These are phyloP conservation scores for Athene cunicularia DNA, from an alignment of 2,113 vertebrate species.

Conservation along the genomic window DNA sequence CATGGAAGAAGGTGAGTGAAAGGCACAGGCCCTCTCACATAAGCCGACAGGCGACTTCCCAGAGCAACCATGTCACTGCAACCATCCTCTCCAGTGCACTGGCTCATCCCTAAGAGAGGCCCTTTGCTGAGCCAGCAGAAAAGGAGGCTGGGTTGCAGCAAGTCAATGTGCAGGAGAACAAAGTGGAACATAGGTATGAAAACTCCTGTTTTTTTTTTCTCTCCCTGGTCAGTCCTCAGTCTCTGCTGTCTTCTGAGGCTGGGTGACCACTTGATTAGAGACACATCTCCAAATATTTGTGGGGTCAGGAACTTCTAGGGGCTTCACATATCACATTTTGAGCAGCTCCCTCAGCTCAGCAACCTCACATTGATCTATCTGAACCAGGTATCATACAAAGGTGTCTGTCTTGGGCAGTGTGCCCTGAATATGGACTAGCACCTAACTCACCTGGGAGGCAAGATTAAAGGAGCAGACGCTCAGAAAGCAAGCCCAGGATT, in stretches of 20 bases:
- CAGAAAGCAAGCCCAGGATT: not conserved
- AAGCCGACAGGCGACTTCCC: not conserved
- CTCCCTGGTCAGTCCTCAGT: not conserved
- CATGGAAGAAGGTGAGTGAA: not conserved
- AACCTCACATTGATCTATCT: not conserved
- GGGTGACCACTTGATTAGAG: not conserved
- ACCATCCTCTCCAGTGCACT: not conserved
- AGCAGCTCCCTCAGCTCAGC: not conserved
- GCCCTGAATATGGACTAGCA: not conserved
- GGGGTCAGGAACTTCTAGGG: not conserved
- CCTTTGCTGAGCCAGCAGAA: not conserved
- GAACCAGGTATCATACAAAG: not conserved
- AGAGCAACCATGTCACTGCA: not conserved
- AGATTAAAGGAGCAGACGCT: not conserved
- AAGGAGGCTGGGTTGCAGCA: not conserved
- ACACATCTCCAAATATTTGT: not conserved
- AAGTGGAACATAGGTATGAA: not conserved
- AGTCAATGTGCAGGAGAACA: not conserved
- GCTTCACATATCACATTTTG: not conserved
- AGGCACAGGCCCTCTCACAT: not conserved
- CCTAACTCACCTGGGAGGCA: not conserved
- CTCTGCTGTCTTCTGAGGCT: not conserved
- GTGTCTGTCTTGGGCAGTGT: not conserved
- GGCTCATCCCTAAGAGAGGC: not conserved
- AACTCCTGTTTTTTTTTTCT: not conserved